Conservation (phyloP, 2,888 invertebrate species). For the Bellardia pandia region DNA sequence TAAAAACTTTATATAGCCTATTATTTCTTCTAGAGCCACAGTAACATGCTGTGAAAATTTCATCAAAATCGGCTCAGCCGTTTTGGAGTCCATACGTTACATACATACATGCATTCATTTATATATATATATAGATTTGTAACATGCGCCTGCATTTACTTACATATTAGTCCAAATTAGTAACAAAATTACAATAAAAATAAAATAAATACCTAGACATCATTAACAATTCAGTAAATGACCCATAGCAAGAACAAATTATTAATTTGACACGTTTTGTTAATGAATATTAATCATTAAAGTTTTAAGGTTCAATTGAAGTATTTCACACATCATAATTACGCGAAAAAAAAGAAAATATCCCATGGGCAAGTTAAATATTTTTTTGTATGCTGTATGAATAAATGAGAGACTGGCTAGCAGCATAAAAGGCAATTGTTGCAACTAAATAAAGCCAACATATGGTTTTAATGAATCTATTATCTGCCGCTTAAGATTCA, state of each 20-base stretch:
- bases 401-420: neutral
- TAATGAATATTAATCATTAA: conserved; percentile 50
- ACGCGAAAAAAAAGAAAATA: conserved; percentile 3
- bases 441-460: neutral
- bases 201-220: neutral
- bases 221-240: conserved; percentile 2
- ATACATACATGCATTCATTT: too few relatives aligned
- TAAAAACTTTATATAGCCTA: too few relatives aligned
- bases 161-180: neutral
- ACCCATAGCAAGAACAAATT: conserved; percentile 20
- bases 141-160: too few relatives aligned
- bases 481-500: conserved; percentile 23
- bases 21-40: too few relatives aligned
- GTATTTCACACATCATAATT: conserved; percentile 37
- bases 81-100: too few relatives aligned
- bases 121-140: too few relatives aligned
- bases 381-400: neutral
- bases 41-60: too few relatives aligned
- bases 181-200: neutral
- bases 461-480: conserved; percentile 41
- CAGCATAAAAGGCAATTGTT: neutral
- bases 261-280: conserved; percentile 19
- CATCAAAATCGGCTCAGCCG: too few relatives aligned
- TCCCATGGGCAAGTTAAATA: conserved; percentile 28
- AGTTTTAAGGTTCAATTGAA: conserved; percentile 39